Evolutionary conservation across 2,888 invertebrate genomes (phyloP).

Genomic region (Epinotia bilunana): DNA sequence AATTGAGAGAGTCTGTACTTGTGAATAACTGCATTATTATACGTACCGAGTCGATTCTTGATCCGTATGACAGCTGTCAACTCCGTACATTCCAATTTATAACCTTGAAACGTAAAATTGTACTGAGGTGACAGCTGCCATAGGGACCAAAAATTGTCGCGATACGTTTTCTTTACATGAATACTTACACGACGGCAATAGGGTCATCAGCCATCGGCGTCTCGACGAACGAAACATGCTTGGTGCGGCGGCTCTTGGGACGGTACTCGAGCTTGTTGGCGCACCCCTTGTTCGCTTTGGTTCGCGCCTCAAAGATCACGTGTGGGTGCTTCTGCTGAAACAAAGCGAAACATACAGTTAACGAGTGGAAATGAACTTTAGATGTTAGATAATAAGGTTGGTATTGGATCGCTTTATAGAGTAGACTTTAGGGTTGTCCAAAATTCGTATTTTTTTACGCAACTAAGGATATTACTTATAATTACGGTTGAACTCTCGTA

Average conservation of each 20-base stretch:
- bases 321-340: slow-evolving; percentile 98
- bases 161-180: too few species aligned
- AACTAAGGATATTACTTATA: too few species aligned
- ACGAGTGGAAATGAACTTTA: slow-evolving; percentile 22
- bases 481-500: too few species aligned
- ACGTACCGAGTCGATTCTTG: too few species aligned
- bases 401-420: background rate
- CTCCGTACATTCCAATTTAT: too few species aligned
- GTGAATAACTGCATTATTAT: too few species aligned
- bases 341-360: slow-evolving; percentile 74
- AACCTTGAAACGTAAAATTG: too few species aligned
- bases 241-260: slow-evolving; percentile 86
- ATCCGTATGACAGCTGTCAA: too few species aligned
- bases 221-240: slow-evolving; percentile 82
- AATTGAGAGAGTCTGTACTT: too few species aligned
- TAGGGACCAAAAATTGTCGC: too few species aligned
- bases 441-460: background rate
- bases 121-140: too few species aligned
- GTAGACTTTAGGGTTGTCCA: background rate
- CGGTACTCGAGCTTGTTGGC: slow-evolving; percentile 93
- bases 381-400: background rate
- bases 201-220: slow-evolving; percentile 69
- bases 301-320: slow-evolving; percentile 97
- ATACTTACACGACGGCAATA: slow-evolving; percentile 67
- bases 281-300: slow-evolving; percentile 95